Conservation (phyloP, 1,140 invertebrate species). For the Saccostrea glomerata region DNA sequence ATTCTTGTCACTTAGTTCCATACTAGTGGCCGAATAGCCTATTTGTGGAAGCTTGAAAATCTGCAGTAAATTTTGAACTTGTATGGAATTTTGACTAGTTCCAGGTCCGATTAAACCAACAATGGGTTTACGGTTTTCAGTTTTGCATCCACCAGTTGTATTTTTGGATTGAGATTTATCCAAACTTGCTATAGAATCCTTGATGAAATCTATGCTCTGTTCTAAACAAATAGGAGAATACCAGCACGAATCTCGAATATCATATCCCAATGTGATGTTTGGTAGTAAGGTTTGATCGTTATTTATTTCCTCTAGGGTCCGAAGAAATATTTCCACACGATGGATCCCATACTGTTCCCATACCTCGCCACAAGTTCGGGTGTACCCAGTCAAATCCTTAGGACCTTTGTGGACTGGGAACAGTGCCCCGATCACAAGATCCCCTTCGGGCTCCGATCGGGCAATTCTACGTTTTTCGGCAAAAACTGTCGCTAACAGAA, state of each 20-base stretch:
- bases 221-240: conserved; percentile 88
- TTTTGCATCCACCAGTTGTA: conserved; percentile 48
- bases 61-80: conserved; percentile 90
- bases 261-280: conserved; percentile 86
- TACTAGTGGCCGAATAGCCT: conserved; percentile 89
- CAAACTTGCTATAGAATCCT: conserved; percentile 82
- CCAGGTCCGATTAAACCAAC: conserved; percentile 87
- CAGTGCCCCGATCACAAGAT: conserved; percentile 87
- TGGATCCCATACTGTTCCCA: conserved; percentile 90
- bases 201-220: conserved; percentile 87
- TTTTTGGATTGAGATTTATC: conserved; percentile 56
- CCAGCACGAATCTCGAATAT: conserved; percentile 91
- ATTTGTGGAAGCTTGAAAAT: conserved; percentile 90
- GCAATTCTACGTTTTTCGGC: conserved; percentile 66
- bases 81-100: conserved; percentile 84
- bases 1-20: conserved; percentile 88
- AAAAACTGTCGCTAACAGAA: neutral
- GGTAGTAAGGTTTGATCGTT: conserved; percentile 78
- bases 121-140: conserved; percentile 77
- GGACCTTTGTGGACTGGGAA: conserved; percentile 87
- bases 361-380: conserved; percentile 74
- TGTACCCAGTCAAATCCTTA: conserved; percentile 68
- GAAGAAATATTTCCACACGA: conserved; percentile 85
- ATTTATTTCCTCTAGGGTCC: conserved; percentile 83
- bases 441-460: conserved; percentile 80